phyloP scores from a whole-genome alignment of 2,113 vertebrate genomes.

The Gavia stellata region DNA sequence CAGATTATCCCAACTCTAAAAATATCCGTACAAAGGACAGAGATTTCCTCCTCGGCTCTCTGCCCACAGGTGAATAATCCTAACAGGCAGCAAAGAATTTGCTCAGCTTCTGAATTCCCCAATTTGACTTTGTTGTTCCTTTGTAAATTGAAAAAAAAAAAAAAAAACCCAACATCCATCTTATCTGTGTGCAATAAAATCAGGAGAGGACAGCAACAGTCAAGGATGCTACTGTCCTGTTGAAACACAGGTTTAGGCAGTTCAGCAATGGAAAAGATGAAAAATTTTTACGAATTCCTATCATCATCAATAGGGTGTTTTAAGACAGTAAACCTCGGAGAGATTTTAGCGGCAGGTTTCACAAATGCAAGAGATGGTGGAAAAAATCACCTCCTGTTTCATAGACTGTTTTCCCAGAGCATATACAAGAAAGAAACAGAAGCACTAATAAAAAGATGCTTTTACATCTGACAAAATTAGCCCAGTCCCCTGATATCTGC shows the following conservation, averaged over 20 bases:
- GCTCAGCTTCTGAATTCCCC: not conserved
- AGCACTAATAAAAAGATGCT: not conserved
- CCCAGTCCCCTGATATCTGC: not conserved
- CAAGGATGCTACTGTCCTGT: not conserved
- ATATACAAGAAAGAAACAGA: not conserved
- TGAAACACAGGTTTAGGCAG: not conserved
- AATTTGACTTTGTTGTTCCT: not conserved
- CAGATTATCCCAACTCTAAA: accelerated
- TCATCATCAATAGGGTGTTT: not conserved
- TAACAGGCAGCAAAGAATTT: not conserved
- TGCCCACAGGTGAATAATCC: not conserved
- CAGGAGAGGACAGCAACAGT: not conserved
- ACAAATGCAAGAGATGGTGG: not conserved
- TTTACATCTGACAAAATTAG: not conserved
- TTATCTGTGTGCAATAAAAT: not conserved
- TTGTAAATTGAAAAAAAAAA: not conserved
- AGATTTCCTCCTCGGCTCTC: not conserved
- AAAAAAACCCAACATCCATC: no score
- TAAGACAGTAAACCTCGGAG: not conserved
- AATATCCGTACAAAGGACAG: not conserved
- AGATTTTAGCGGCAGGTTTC: not conserved
- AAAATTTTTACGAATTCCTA: not conserved
- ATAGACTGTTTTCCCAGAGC: not conserved
- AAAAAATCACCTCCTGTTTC: not conserved
- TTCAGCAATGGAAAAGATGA: not conserved